These are phyloP conservation scores for Pterophyllum scalare DNA, from an alignment of 2,113 vertebrate genomes.

Conservation along the genomic window DNA sequence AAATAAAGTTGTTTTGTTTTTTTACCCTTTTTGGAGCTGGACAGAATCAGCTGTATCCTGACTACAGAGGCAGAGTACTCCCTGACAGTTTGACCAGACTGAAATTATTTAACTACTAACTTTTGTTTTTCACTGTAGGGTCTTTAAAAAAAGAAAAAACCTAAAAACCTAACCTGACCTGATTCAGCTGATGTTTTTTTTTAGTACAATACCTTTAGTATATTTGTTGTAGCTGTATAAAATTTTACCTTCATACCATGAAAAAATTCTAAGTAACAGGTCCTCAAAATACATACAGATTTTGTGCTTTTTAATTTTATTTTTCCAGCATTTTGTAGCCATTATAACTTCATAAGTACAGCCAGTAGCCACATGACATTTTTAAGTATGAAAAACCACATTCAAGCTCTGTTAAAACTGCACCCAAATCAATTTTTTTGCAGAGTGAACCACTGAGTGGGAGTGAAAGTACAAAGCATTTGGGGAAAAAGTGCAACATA, in stretches of 20 bases:
- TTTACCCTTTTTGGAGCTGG: not conserved
- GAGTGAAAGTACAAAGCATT: no score
- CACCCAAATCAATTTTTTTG: not conserved
- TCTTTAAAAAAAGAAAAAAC: not conserved
- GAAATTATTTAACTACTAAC: not conserved
- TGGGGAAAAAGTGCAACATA: no score
- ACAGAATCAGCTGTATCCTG: not conserved
- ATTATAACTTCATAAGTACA: not conserved
- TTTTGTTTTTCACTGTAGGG: not conserved
- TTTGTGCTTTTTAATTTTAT: not conserved
- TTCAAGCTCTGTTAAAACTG: not conserved
- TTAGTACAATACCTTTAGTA: not conserved
- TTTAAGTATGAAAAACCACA: not conserved
- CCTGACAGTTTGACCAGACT: not conserved
- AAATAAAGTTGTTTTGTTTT: not conserved
- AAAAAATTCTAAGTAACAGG: not conserved
- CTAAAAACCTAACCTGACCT: not conserved
- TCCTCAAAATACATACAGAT: not conserved
- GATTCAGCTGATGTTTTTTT: not conserved
- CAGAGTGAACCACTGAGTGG: not conserved
- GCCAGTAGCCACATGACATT: not conserved
- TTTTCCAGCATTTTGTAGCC: not conserved
- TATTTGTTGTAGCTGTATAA: not conserved
- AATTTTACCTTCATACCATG: not conserved
- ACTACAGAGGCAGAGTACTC: not conserved